Base-by-base conservation (phyloP, 2,797 vertebrate species). In the Avahi laniger region DNA sequence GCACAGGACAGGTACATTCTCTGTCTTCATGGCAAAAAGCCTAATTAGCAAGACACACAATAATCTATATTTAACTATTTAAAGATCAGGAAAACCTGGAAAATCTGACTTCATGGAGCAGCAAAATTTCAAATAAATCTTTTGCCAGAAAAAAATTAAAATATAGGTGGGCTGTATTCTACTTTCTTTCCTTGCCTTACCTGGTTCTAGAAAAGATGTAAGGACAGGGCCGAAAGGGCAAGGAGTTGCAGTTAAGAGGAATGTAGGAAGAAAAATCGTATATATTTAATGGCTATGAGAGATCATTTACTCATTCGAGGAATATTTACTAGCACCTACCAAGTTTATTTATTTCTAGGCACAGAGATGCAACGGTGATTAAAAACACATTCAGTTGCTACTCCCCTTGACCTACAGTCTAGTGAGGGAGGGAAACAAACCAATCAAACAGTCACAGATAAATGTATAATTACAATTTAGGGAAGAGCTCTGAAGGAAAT, bases 31-130 rank as follows among this genome's bases (percentile, higher is more conserved):
- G 22, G 41, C 33, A 83, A 48, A 72, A 93, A 24, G 7, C 5
- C 57, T 63, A 43, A 79, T 50, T 82, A 63, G 26, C 52, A 80
- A 7, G 22, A 48, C 5, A 85, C 4, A 50, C 14, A 41, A 81
- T 35, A 5, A 76, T 59, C 81, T 63, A 41, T 30, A 78, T 63
- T 82, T 83, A 79, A 84, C 33, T 91, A 73, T n/a, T 81, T 79
- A 91, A 88, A 80, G 52, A 10, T 65, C 38, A 20, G 26, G 46
- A 91, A 94, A 52, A 89, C 69, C 24, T 73, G 28, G 9, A 73
- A 90, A 78, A 84, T 85, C 17, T 93, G 43, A 81, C 93, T 69
- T 92, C 13, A 75, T 43, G n/a, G 22, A 90, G 92, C 76, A 83
- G 33, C 35, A 48, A 79, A 95, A 86, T n/a, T 73, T 79, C 33